Evolutionary conservation across 2,888 invertebrate species (phyloP).

Genomic region (Pogonocherus hispidulus): DNA sequence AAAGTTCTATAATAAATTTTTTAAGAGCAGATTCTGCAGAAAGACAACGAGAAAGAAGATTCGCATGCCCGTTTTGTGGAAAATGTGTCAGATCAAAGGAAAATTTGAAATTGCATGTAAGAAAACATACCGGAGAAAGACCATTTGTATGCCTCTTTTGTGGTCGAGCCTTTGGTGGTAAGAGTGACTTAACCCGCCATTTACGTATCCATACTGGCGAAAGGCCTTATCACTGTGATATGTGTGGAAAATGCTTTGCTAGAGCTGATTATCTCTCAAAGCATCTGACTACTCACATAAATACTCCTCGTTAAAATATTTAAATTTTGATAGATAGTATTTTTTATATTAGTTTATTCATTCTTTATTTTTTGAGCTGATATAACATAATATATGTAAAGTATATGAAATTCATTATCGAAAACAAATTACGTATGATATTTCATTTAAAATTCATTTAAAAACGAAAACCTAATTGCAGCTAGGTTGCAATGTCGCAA

Average conservation of each 20-base stretch:
- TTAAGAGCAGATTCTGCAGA: slow-evolving; percentile 75
- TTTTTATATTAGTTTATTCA: not conserved
- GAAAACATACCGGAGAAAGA: slow-evolving; percentile 89
- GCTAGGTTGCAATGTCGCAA: no score
- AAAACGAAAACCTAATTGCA: no score
- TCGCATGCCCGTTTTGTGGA: slow-evolving; percentile 91
- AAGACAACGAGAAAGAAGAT: slow-evolving; percentile 80
- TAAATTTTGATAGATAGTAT: not conserved
- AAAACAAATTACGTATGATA: no score
- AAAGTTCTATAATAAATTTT: slow-evolving; percentile 76
- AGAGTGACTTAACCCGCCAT: slow-evolving; percentile 89
- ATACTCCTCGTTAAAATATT: slow-evolving; percentile 73
- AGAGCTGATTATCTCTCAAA: slow-evolving; percentile 92
- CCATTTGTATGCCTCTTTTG: slow-evolving; percentile 94
- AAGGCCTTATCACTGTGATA: slow-evolving; percentile 91
- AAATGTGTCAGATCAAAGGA: slow-evolving; percentile 92
- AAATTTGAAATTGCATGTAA: slow-evolving; percentile 88
- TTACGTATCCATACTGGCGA: slow-evolving; percentile 91
- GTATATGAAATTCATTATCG: no score
- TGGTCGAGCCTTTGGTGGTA: slow-evolving; percentile 89
- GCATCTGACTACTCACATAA: slow-evolving; percentile 91
- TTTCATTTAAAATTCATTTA: no score
- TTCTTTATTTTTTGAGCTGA: not conserved
- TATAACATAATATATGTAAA: not conserved
- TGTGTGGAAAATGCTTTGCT: slow-evolving; percentile 93